Evolutionary conservation across 2,113 vertebrate genomes (phyloP).

Genomic region (Hirundichthys speculiger): DNA sequence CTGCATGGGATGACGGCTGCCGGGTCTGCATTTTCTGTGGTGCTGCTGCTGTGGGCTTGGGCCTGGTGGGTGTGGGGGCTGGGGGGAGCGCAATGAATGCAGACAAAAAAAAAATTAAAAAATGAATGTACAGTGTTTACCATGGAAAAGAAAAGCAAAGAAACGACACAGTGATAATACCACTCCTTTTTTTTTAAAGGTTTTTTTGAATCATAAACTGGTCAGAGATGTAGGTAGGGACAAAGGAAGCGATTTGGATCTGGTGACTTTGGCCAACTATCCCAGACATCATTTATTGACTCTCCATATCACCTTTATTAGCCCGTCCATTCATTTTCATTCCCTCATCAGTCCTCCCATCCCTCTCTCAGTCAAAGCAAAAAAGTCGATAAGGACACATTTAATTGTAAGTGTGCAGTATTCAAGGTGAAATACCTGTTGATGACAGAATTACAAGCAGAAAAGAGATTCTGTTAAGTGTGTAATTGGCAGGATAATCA

Average conservation of each 20-base stretch:
- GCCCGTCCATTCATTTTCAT: conserved; percentile 1
- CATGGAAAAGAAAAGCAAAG: too few species aligned
- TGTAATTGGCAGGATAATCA: conserved; percentile 18
- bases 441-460: conserved; percentile 27
- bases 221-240: background rate
- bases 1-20: too few species aligned
- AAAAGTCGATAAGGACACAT: conserved; percentile 31
- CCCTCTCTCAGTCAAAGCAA: conserved; percentile 1
- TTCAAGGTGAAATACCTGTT: conserved; percentile 7
- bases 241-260: conserved; percentile 9
- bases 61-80: too few species aligned
- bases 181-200: too few species aligned
- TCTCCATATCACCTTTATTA: background rate
- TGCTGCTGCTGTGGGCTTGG: too few species aligned
- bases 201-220: background rate
- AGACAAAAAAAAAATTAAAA: too few species aligned
- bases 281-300: conserved; percentile 9
- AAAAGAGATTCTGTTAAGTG: conserved; percentile 14
- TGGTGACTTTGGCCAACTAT: background rate
- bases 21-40: too few species aligned
- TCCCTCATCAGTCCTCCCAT: conserved; percentile 16
- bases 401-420: background rate
- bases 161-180: too few species aligned
- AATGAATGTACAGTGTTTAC: too few species aligned
- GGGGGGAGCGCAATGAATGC: too few species aligned